Base-by-base conservation (phyloP, 2,113 vertebrate species). In the Eclectus roratus region DNA sequence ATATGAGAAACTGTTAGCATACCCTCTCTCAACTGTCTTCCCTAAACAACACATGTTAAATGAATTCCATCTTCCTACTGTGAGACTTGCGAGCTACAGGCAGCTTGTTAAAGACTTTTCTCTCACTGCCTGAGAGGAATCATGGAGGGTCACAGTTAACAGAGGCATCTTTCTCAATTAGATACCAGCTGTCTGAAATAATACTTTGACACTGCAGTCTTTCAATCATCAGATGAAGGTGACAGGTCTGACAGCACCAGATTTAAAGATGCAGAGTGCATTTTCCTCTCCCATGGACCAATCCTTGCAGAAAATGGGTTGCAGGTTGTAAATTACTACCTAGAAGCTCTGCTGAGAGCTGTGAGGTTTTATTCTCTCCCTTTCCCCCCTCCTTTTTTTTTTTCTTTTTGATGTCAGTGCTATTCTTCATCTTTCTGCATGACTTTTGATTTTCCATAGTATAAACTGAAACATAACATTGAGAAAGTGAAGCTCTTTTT, bases 131-230 rank as follows among this genome's bases (percentile, higher is more conserved):
- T 74, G 80, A 68, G 73, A 80, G 58, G 86, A 78, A 71, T 35
- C 6, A 11, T 23, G 47, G 46, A 88, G 50, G 91, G 69, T 93
- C 81, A 56, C 37, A 81, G 73, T 39, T 85, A 89, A 88, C 6
- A 85, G 70, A 93, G 64, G 71, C 80, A 93, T 94, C 73, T 61
- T 92, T 64, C 91, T 96, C 80, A 64, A 66, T 96, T 90, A 91
- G 89, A 69, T 73, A 49, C 17, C 60, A 84, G 82, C 79, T 91
- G 46, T 52, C 92, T 90, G 82, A 90, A 83, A 73, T 52, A 74
- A 89, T 68, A 58, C 71, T 61, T 44, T 58, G 71, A 69, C 91
- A 93, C 69, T 44, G 72, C 66, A 85, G 72, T 55, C 80, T 81
- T 86, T 81, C 92, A 73, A 50, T 88, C 88, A 64, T 27, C 69